These are phyloP conservation scores for Dromiciops gliroides DNA, from an alignment of 2,113 vertebrate genomes.

Conservation along the genomic window DNA sequence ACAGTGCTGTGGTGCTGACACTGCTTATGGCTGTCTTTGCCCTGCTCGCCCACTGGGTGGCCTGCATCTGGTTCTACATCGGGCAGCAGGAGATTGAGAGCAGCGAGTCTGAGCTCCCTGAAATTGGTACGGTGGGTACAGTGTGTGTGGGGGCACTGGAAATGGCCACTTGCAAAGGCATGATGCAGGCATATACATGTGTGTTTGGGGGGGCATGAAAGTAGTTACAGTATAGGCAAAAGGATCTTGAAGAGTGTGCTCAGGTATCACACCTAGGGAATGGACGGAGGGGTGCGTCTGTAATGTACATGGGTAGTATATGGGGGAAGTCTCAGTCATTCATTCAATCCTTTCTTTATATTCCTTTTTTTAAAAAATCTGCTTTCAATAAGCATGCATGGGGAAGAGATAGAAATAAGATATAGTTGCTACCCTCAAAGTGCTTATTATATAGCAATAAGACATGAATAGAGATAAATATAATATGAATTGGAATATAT, in stretches of 20 bases:
- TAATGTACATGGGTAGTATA: no score
- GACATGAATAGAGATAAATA: not conserved
- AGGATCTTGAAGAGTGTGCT: not conserved
- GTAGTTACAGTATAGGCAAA: not conserved
- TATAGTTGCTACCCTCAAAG: not conserved
- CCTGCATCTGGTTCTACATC: constrained; percentile 84
- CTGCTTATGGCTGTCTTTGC: constrained; percentile 84
- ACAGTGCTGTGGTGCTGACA: constrained; percentile 82
- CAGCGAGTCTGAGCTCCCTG: constrained; percentile 78
- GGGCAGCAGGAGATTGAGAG: constrained; percentile 83
- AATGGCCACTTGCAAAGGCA: not conserved
- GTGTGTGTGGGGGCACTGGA: no score
- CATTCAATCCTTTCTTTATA: no score
- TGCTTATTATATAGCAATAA: not conserved
- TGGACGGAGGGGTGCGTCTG: no score
- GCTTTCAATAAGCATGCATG: not conserved
- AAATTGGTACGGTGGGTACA: constrained; percentile 74
- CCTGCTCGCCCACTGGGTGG: constrained; percentile 84
- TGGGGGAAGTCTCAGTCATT: not conserved
- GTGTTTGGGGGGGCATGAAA: not conserved
- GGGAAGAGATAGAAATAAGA: not conserved
- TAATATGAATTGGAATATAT: not conserved
- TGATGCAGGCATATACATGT: not conserved
- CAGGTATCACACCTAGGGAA: not conserved
- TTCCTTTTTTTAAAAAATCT: no score